Percentiles rank a stretch among this genome's conserved stretches.
These are phyloP conservation scores for Seladonia tumulorum DNA, from an alignment of 2,888 invertebrate genomes.

Conservation along the genomic window DNA sequence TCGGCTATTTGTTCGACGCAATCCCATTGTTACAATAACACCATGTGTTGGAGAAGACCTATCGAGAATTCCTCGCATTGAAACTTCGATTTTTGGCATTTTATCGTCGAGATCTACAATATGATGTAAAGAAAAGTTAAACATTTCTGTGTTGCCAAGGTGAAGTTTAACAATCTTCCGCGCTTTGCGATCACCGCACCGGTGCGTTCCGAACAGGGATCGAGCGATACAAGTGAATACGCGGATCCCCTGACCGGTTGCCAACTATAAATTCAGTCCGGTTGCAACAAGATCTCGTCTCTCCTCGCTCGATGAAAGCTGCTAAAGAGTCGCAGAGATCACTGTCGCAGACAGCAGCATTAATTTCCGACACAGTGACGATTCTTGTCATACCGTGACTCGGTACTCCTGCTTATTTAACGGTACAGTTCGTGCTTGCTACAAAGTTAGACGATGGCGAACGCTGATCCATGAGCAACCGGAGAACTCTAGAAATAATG, in stretches of 20 bases:
- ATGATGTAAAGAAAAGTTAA: too few species aligned
- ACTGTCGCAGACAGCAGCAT: not conserved
- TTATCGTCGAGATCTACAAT: too few species aligned
- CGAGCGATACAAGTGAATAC: not conserved
- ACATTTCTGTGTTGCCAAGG: too few species aligned
- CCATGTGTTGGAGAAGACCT: too few species aligned
- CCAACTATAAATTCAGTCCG: not conserved
- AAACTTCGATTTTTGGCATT: too few species aligned
- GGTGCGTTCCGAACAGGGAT: not conserved
- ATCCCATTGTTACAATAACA: too few species aligned
- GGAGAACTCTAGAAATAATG: slow-evolving; percentile 15
- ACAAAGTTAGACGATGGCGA: slow-evolving; percentile 24
- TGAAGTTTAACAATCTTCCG: too few species aligned
- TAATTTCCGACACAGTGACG: slow-evolving; percentile 25
- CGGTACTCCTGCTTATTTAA: not conserved
- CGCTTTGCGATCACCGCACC: not conserved
- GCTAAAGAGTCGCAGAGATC: not conserved
- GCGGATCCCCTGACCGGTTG: not conserved
- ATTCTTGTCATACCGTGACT: not conserved
- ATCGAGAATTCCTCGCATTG: too few species aligned
- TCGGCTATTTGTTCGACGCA: too few species aligned
- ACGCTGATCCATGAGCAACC: slow-evolving; percentile 14
- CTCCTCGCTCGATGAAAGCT: not conserved
- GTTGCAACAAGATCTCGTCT: too few species aligned
- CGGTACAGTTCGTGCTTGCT: slow-evolving; percentile 3